These are phyloP conservation scores for Drosophila kokeensis DNA, from an alignment of 2,888 invertebrate species.

Conservation along the genomic window DNA sequence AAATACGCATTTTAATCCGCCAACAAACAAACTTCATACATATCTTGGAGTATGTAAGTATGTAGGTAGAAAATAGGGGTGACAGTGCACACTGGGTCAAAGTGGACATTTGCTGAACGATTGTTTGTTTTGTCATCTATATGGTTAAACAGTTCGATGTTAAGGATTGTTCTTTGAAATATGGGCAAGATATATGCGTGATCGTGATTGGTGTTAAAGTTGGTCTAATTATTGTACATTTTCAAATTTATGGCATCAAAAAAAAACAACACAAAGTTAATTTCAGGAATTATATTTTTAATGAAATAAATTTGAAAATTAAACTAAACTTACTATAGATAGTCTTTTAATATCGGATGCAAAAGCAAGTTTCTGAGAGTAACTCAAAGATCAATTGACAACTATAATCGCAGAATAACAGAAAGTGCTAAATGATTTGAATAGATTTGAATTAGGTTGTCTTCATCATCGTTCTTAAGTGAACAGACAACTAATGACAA, in stretches of 20 bases:
- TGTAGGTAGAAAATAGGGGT: not conserved
- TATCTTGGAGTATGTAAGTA: not conserved
- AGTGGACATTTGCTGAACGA: not conserved
- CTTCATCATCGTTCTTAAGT: not conserved
- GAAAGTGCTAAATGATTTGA: not conserved
- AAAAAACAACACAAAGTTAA: not conserved
- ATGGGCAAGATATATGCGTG: not conserved
- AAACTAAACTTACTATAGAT: not conserved
- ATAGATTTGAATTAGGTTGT: not conserved
- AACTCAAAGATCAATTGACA: not conserved
- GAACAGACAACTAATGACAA: not conserved
- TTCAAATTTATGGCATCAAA: not conserved
- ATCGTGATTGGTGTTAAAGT: not conserved
- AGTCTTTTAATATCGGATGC: not conserved
- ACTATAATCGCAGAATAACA: too few species aligned
- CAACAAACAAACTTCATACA: not conserved
- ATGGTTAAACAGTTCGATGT: not conserved
- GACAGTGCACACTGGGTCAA: not conserved
- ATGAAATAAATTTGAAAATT: not conserved
- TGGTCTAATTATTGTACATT: not conserved
- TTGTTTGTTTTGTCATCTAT: not conserved
- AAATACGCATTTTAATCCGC: not conserved
- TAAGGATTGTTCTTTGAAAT: not conserved
- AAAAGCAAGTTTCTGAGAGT: not conserved
- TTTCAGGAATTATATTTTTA: not conserved